Percentiles rank a stretch among this genome's conserved stretches.
phyloP scores from a whole-genome alignment of 2,113 vertebrate species.

The Hypocryptadius cinnamomeus region DNA sequence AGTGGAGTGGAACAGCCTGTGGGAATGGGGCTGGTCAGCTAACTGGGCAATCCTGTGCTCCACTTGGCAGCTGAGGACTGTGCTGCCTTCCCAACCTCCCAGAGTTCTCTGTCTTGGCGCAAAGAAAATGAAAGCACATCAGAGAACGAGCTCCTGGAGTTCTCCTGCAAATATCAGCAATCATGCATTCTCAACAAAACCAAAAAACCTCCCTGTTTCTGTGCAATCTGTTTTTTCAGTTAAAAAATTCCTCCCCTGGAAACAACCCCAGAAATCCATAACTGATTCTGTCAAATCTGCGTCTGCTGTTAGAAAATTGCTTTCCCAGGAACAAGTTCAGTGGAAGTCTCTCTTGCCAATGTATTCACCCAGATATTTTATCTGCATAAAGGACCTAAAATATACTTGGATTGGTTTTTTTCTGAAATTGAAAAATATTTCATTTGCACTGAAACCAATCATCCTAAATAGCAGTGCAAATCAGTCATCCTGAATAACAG shows the following conservation, averaged over 20 bases:
- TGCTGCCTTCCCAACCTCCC: background rate
- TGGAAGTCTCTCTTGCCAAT: background rate
- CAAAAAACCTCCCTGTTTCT: background rate
- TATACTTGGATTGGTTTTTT: background rate
- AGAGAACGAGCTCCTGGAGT: background rate
- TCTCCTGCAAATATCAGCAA: background rate
- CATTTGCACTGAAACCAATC: background rate
- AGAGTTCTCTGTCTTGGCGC: background rate
- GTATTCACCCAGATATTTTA: background rate
- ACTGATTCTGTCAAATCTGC: background rate
- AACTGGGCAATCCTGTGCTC: background rate
- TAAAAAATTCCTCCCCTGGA: background rate
- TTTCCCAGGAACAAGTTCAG: background rate
- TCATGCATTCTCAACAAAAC: background rate
- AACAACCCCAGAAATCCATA: background rate
- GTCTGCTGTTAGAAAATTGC: background rate
- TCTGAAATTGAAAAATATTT: background rate
- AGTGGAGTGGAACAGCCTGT: background rate
- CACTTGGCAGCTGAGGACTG: background rate
- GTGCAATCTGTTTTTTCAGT: background rate
- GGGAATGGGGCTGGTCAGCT: background rate
- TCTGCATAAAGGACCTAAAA: background rate
- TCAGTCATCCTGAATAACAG: background rate
- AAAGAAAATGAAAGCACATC: background rate
- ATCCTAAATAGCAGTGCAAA: background rate